A percentile compares a stretch with the other conserved stretches of the same genome.
Conservation (phyloP, 2,797 vertebrate genomes). For the Sandelia bainsii region DNA sequence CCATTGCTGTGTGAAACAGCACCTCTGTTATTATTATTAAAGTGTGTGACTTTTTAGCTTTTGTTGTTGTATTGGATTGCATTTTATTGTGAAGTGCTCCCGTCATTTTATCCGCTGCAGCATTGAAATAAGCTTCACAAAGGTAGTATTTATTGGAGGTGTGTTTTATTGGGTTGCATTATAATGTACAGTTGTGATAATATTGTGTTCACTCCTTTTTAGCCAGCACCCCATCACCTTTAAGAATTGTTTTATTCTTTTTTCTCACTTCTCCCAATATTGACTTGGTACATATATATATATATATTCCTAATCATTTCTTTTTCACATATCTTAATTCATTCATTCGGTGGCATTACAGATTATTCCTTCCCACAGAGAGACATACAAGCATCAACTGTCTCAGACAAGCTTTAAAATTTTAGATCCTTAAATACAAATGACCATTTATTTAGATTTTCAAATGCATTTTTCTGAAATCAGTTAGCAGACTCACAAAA, state of each 20-base stretch:
- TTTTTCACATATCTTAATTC: not conserved
- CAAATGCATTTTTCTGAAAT: conserved; percentile 11
- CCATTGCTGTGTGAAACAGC: conserved; percentile 5
- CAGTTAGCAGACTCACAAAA: not conserved
- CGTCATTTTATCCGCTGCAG: conserved; percentile 33
- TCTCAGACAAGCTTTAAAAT: too few species aligned
- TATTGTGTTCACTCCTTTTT: conserved; percentile 16
- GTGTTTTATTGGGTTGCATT: conserved; percentile 21
- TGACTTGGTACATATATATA: conserved; percentile 19
- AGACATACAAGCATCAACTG: not conserved
- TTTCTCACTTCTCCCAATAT: conserved; percentile 1
- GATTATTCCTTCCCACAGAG: not conserved
- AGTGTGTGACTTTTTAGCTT: not conserved
- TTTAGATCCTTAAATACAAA: conserved; percentile 9
- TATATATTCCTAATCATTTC: conserved; percentile 12
- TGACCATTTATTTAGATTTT: conserved; percentile 4
- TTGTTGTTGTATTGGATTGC: conserved; percentile 38
- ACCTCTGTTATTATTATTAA: not conserved
- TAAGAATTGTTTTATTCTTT: not conserved
- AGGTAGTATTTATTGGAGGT: conserved; percentile 34
- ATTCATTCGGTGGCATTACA: not conserved
- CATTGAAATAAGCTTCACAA: conserved; percentile 50
- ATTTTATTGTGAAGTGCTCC: conserved; percentile 40
- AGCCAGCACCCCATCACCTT: not conserved
- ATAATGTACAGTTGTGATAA: conserved; percentile 39